Base-by-base conservation (phyloP, 2,888 invertebrate genomes). In the Autographa gamma region DNA sequence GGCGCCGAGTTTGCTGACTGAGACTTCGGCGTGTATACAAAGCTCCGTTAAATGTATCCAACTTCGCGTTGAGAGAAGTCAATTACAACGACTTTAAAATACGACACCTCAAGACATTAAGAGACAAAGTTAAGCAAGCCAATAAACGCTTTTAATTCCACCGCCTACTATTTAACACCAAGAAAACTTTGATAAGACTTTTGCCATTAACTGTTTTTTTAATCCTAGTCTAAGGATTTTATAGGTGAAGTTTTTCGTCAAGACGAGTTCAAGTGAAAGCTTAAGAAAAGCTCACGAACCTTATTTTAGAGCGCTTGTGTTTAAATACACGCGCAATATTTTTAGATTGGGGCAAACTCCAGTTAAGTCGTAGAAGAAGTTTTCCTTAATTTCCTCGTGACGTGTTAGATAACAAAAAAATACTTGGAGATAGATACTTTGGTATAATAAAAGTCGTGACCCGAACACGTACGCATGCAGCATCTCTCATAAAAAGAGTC, bases 11-110 rank as follows among this genome's bases (percentile, higher is more conserved):
- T 85, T 76, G 67, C 66, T 63, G 67, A 75, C 79, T 76, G 85
- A 84, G 81, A 79, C 76, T 82, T 85, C 82, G 82, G 69, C 76
- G 76, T 79, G 79, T 80, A 80, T 62, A 79, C 81, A 80, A 79
- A 87, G 87, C 86, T 81, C 76, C 68, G 75, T 81, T 80, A 83
- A 85, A 81, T 83, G 81, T 85, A 82, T 81, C 80, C 81, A 88
- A 88, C 84, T 86, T 87, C 66, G 73, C 79, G 82, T 81, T 79
- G 81, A 76, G 82, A 84, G 85, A 86, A 88, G 87, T 89, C 87
- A 89, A 90, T 90, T 89, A 89, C 86, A 87, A 84, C 81, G 83
- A 85, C 87, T 89, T 86, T 87, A 86, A 88, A 88, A 88, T 86
- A 86, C 87, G 89, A 89, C 86, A 89, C 89, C 88, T 88, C 84